phyloP scores from a whole-genome alignment of 2,113 vertebrate genomes.

The Jacana jacana region DNA sequence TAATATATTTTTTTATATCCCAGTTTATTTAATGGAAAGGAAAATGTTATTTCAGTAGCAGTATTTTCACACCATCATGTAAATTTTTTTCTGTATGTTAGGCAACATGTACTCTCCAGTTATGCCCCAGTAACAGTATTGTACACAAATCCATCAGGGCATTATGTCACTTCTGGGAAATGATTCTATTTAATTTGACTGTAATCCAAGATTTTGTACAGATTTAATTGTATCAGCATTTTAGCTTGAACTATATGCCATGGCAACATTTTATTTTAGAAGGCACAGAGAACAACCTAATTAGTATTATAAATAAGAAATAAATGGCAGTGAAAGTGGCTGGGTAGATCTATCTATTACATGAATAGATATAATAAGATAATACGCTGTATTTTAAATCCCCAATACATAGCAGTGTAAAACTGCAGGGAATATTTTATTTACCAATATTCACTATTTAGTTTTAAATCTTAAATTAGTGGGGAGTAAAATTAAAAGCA shows the following conservation, averaged over 20 bases:
- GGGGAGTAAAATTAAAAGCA: neutral
- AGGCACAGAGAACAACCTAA: neutral
- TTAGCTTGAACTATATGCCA: neutral
- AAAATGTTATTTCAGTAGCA: neutral
- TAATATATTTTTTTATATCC: neutral
- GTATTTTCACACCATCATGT: neutral
- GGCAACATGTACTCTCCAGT: neutral
- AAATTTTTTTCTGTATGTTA: neutral
- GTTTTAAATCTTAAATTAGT: neutral
- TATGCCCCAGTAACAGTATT: neutral
- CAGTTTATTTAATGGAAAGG: neutral
- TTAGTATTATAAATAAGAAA: neutral
- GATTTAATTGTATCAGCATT: neutral
- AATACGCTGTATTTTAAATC: neutral
- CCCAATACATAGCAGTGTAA: neutral
- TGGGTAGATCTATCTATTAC: neutral
- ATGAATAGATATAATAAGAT: neutral
- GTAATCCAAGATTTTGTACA: neutral
- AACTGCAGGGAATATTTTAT: neutral
- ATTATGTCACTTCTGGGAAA: neutral
- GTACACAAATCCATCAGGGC: neutral
- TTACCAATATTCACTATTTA: neutral
- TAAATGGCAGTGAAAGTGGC: neutral
- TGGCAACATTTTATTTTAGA: slow-evolving; percentile 1
- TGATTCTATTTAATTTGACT: neutral